A percentile compares a stretch with the other conserved stretches of the same genome.
These are phyloP conservation scores for Porites australiensis DNA, from an alignment of 64 coral and sea anemone genomes.

Conservation along the genomic window DNA sequence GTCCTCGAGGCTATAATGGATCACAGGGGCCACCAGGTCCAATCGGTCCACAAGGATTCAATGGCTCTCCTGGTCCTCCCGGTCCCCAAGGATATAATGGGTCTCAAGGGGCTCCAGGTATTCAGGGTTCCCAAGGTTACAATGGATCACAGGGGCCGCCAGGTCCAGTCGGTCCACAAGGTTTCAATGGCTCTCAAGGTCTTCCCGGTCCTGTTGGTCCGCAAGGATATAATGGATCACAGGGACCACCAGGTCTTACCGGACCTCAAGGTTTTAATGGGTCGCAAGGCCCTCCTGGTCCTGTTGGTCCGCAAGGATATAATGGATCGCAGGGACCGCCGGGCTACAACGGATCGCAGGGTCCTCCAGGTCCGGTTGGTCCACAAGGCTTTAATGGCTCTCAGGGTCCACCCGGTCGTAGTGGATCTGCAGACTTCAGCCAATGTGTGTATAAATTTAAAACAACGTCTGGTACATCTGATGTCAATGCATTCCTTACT, in stretches of 20 bases:
- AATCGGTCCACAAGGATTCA: conserved; percentile 2
- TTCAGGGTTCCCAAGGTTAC: background rate
- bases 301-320: background rate
- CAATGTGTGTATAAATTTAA: conserved; percentile 11
- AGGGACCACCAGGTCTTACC: background rate
- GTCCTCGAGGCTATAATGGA: conserved; percentile 20
- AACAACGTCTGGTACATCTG: conserved; percentile 5
- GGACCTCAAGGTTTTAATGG: conserved; percentile 11
- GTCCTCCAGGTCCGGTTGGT: background rate
- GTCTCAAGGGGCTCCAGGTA: background rate
- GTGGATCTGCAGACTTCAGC: conserved; percentile 37
- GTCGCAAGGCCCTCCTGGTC: conserved; percentile 7
- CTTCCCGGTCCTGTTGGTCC: conserved; percentile 22
- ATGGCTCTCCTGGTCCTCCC: background rate
- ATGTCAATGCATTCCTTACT: background rate
- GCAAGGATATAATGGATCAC: background rate
- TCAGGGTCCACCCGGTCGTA: conserved; percentile 19
- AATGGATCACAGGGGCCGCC: background rate
- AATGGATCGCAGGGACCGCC: conserved; percentile 13
- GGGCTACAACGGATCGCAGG: conserved; percentile 29
- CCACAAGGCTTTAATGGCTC: conserved; percentile 40
- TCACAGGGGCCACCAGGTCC: conserved; percentile 14
- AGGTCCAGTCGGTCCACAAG: background rate
- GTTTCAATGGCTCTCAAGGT: background rate
- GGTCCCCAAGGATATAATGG: background rate